These are phyloP conservation scores for Micoletzkya japonica DNA, from an alignment of 2,888 invertebrate genomes.

Conservation along the genomic window DNA sequence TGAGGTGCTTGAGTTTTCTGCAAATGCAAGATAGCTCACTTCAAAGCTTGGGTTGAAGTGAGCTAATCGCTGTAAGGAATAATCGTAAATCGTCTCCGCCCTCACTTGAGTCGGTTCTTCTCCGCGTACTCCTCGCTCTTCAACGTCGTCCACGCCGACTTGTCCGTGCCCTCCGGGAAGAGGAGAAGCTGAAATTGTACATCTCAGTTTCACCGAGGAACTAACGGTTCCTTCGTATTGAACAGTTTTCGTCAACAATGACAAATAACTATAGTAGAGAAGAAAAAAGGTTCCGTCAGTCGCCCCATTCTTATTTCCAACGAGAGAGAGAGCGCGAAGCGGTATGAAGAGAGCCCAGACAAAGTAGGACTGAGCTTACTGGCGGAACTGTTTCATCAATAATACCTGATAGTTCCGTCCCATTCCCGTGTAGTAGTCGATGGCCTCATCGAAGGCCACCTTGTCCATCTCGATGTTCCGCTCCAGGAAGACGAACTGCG, in stretches of 20 bases:
- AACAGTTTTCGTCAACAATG: not conserved
- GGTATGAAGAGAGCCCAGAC: no score
- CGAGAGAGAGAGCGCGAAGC: no score
- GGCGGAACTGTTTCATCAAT: no score
- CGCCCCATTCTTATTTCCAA: no score
- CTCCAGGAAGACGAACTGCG: conserved; percentile 81
- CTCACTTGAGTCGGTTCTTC: conserved; percentile 64
- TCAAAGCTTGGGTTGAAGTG: not conserved
- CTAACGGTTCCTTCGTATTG: no score
- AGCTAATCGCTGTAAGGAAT: not conserved
- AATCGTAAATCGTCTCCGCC: not conserved
- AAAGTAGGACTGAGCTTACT: no score
- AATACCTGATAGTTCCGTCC: conserved; percentile 70
- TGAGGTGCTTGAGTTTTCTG: conserved; percentile 73
- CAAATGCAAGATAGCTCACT: not conserved
- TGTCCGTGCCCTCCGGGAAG: conserved; percentile 85
- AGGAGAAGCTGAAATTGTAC: conserved; percentile 73
- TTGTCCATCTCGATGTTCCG: conserved; percentile 81
- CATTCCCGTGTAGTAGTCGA: conserved; percentile 77
- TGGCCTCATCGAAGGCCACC: conserved; percentile 73
- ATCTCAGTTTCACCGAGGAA: no score
- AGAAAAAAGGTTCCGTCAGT: no score
- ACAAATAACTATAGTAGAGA: not conserved
- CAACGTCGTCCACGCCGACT: conserved; percentile 74
- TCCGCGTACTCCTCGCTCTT: conserved; percentile 65